phyloP scores from a whole-genome alignment of 2,113 vertebrate species.

The Nothocercus nigrocapillus region DNA sequence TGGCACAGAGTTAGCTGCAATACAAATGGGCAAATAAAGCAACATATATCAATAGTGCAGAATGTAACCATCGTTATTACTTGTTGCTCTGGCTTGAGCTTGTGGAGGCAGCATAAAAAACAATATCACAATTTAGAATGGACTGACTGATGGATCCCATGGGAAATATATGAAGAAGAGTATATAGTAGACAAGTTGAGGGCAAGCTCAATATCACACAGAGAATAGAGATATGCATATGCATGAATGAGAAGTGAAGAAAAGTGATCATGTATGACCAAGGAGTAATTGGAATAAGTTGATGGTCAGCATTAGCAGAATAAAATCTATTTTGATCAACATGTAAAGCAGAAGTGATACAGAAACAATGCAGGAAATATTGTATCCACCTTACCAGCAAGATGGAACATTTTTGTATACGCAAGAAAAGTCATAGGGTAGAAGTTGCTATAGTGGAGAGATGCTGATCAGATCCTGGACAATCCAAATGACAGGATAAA shows the following conservation, averaged over 20 bases:
- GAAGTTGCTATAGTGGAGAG: neutral
- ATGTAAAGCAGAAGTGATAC: neutral
- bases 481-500: neutral
- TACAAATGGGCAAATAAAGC: neutral
- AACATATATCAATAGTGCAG: neutral
- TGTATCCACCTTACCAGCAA: neutral
- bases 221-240: neutral
- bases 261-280: neutral
- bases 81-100: neutral
- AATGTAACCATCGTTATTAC: neutral
- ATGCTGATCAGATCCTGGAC: neutral
- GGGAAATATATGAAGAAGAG: neutral
- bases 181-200: neutral
- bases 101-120: neutral
- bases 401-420: neutral
- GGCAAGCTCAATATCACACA: neutral
- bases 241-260: neutral
- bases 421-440: neutral
- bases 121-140: neutral
- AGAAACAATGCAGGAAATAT: neutral
- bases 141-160: neutral
- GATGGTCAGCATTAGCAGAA: neutral
- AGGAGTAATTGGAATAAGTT: neutral
- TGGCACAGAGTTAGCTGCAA: neutral
- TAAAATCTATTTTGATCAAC: neutral